phyloP scores from a whole-genome alignment of 2,797 vertebrate species.

The Sebastes wilsoni region DNA sequence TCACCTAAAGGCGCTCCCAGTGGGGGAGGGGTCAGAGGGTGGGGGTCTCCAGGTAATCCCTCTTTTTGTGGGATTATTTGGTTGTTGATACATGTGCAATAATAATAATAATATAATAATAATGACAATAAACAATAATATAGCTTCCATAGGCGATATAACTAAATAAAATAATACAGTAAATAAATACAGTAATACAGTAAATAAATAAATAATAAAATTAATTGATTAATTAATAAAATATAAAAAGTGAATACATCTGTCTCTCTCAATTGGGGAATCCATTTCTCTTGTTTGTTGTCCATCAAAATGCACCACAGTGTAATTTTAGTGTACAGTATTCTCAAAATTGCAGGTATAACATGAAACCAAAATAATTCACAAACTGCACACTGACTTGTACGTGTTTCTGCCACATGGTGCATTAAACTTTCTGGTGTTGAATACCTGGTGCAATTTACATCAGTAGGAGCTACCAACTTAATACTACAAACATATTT shows the following conservation, averaged over 20 bases:
- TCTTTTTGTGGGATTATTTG: slow-evolving; percentile 1
- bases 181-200: neutral
- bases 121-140: neutral
- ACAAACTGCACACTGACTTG: neutral
- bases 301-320: neutral
- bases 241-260: no score
- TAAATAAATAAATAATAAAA: neutral
- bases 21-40: neutral
- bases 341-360: neutral
- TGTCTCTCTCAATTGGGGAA: neutral
- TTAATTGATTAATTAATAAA: neutral
- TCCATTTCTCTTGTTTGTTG: neutral
- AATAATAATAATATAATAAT: neutral
- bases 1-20: slow-evolving; percentile 4
- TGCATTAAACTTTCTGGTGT: rapidly evolving
- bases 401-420: neutral
- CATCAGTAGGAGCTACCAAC: neutral
- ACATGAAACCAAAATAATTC: neutral
- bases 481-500: neutral
- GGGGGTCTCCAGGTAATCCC: neutral
- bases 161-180: no score
- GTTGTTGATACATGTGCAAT: neutral
- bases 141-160: neutral
- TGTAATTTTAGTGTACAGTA: neutral
- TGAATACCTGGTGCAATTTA: neutral